phyloP scores from a whole-genome alignment of 2,113 vertebrate genomes.

The Tachuris rubrigastra region DNA sequence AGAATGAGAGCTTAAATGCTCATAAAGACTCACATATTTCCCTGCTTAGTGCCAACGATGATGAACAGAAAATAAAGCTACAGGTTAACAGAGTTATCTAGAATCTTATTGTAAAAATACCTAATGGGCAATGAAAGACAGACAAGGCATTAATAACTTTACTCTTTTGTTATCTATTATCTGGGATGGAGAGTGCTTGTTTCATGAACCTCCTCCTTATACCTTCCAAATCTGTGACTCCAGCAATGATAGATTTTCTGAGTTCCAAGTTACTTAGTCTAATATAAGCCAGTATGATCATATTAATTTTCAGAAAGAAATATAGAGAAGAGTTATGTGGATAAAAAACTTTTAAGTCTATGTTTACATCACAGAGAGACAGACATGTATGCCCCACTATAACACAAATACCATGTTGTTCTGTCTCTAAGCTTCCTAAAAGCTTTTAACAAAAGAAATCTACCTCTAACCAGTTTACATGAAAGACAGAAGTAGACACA shows the following conservation, averaged over 20 bases:
- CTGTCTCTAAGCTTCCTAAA: not conserved
- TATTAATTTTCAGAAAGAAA: not conserved
- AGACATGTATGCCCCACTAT: rapidly evolving
- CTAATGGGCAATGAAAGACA: not conserved
- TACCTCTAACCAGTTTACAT: not conserved
- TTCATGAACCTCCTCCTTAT: not conserved
- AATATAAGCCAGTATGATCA: not conserved
- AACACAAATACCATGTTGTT: not conserved
- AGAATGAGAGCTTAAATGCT: not conserved
- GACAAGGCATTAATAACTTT: not conserved
- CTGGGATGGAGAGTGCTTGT: not conserved
- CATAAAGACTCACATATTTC: not conserved
- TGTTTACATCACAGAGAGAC: not conserved
- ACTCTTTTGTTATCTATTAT: not conserved
- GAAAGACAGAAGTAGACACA: not conserved
- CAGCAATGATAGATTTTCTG: not conserved
- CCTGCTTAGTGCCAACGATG: not conserved
- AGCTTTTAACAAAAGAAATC: not conserved
- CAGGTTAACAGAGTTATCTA: not conserved
- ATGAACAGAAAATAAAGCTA: not conserved
- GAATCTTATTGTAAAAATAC: not conserved
- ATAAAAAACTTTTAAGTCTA: not conserved
- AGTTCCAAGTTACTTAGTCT: not conserved
- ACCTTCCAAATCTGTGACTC: not conserved
- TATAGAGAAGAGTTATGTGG: not conserved